Conservation (phyloP, 2,797 vertebrate genomes). For the Erpetoichthys calabaricus region DNA sequence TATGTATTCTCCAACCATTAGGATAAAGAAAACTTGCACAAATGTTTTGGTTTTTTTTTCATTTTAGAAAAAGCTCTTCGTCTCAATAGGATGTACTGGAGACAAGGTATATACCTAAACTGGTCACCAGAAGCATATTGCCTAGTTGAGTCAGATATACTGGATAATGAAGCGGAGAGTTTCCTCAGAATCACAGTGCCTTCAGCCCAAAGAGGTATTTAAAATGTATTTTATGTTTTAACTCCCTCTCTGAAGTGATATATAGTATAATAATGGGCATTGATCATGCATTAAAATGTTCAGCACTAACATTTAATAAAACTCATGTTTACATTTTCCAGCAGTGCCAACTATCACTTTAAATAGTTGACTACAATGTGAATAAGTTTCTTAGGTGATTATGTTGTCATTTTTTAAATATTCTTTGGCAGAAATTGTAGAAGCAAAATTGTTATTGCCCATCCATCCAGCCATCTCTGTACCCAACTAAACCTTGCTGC, state of each 20-base stretch:
- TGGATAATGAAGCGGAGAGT: slow-evolving; percentile 59
- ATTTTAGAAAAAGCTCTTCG: slow-evolving; percentile 55
- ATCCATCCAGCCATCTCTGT: too few species aligned
- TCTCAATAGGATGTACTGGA: slow-evolving; percentile 84
- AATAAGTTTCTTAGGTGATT: too few species aligned
- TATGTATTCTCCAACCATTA: too few species aligned
- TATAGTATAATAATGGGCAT: background rate
- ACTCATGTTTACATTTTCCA: background rate
- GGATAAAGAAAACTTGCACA: too few species aligned
- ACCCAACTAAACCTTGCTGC: too few species aligned
- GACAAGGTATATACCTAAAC: slow-evolving; percentile 79
- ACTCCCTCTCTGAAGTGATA: background rate
- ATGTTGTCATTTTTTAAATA: too few species aligned
- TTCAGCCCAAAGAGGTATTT: slow-evolving; percentile 76
- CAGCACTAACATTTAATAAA: too few species aligned
- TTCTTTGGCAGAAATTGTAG: too few species aligned
- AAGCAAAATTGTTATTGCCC: too few species aligned
- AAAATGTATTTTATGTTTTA: slow-evolving; percentile 2
- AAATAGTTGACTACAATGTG: too few species aligned
- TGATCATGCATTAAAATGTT: too few species aligned
- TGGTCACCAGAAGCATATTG: slow-evolving; percentile 91
- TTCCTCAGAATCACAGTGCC: slow-evolving; percentile 84
- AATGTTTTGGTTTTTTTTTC: slow-evolving; percentile 3
- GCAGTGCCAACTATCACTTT: background rate
- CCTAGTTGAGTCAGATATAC: slow-evolving; percentile 68